Evolutionary conservation across 2,888 invertebrate genomes (phyloP).

Genomic region (Diarsia brunnea): DNA sequence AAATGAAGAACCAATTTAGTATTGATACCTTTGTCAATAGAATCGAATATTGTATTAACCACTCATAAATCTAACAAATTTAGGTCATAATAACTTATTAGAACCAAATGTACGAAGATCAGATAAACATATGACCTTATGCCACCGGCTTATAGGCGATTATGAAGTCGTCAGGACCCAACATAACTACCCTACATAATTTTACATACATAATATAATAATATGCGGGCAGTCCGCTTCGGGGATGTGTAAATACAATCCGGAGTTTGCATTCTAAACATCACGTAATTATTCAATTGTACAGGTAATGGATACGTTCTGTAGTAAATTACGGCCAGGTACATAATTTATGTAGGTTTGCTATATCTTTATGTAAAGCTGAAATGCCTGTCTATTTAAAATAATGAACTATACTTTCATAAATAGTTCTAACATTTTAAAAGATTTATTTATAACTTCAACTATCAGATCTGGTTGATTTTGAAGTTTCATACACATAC

Average conservation of each 20-base stretch:
- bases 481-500: neutral
- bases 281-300: constrained; percentile 83
- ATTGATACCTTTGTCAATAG: neutral
- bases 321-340: constrained; percentile 28
- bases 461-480: neutral
- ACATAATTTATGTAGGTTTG: constrained; percentile 19
- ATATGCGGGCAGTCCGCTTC: constrained; percentile 59
- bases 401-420: neutral
- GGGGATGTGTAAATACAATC: constrained; percentile 77
- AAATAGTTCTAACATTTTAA: neutral
- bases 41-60: neutral
- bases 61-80: neutral
- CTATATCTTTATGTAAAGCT: neutral
- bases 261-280: constrained; percentile 81
- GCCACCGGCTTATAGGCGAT: constrained; percentile 17
- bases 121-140: constrained; percentile 1
- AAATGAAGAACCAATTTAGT: neutral
- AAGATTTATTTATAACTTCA: neutral
- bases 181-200: constrained; percentile 42
- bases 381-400: neutral
- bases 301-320: constrained; percentile 68
- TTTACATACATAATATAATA: constrained; percentile 59
- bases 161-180: constrained; percentile 41
- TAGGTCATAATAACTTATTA: neutral
- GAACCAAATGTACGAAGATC: neutral